Evolutionary conservation across 1,140 invertebrate genomes (phyloP).

Genomic region (Caenorhabditis briggsae): DNA sequence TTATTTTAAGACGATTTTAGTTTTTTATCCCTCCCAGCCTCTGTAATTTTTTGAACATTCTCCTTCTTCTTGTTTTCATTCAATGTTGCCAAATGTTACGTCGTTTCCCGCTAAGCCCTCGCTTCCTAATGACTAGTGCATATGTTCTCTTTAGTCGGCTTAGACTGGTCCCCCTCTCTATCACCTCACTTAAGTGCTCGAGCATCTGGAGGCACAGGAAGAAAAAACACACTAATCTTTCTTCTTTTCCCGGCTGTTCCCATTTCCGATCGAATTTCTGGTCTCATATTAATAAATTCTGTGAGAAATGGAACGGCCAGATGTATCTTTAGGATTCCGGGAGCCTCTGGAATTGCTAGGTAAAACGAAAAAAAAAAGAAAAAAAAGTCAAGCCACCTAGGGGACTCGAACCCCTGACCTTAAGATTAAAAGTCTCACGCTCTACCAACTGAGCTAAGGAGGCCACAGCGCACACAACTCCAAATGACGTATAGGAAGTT

Average conservation of each 20-base stretch:
- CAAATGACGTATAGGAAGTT: too few relatives aligned
- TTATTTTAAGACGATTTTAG: neutral
- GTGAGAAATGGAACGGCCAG: too few relatives aligned
- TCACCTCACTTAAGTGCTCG: conserved; percentile 47
- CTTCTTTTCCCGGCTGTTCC: conserved; percentile 35
- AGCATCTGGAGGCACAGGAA: conserved; percentile 19
- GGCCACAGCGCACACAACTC: neutral
- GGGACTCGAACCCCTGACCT: conserved; percentile 42
- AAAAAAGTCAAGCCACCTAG: conserved; percentile 40
- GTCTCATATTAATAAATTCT: neutral
- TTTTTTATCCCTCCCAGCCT: neutral
- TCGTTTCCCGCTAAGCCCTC: neutral
- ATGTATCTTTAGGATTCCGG: too few relatives aligned
- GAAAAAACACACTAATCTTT: neutral
- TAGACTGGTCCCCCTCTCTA: neutral
- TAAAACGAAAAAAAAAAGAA: too few relatives aligned
- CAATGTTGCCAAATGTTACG: conserved; percentile 53
- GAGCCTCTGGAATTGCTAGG: too few relatives aligned
- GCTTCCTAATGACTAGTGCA: conserved; percentile 42
- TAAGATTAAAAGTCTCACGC: conserved; percentile 36
- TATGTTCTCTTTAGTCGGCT: conserved; percentile 43
- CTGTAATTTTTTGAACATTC: neutral
- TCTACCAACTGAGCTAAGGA: conserved; percentile 43
- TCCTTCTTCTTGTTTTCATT: neutral
- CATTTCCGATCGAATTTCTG: conserved; percentile 52